These are phyloP conservation scores for Siniperca scherzeri DNA, from an alignment of 2,797 vertebrate genomes.

Conservation along the genomic window DNA sequence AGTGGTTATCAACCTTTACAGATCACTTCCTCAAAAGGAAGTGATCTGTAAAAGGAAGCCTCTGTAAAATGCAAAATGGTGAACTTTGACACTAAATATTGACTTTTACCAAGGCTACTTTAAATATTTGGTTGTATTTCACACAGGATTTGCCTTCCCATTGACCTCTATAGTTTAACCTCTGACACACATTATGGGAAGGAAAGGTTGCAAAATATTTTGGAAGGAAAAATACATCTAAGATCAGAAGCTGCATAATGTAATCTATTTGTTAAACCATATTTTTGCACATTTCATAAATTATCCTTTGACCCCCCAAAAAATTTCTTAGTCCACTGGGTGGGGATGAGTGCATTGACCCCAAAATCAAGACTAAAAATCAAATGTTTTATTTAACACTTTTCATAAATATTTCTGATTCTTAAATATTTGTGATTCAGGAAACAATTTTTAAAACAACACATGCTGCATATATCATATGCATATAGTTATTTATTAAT, in stretches of 20 bases:
- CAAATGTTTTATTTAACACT: not conserved
- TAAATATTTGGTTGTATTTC: conserved; percentile 20
- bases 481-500: too few relatives aligned
- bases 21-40: not conserved
- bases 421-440: not conserved
- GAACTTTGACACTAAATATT: conserved; percentile 4
- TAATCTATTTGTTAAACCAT: not conserved
- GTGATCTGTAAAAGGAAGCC: too few relatives aligned
- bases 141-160: not conserved
- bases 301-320: not conserved
- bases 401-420: not conserved
- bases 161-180: not conserved
- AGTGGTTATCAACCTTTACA: not conserved
- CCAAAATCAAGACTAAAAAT: not conserved
- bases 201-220: not conserved
- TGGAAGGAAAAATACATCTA: not conserved
- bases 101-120: not conserved
- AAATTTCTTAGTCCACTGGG: not conserved
- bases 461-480: too few relatives aligned
- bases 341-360: not conserved
- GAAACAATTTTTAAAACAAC: not conserved
- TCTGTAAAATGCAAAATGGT: conserved; percentile 4
- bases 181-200: not conserved
- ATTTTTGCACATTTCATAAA: not conserved
- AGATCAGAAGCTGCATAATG: not conserved